Percentiles rank a stretch among this genome's conserved stretches.
These are phyloP conservation scores for Oncorhynchus tshawytscha DNA, from an alignment of 2,113 vertebrate species.

Conservation along the genomic window DNA sequence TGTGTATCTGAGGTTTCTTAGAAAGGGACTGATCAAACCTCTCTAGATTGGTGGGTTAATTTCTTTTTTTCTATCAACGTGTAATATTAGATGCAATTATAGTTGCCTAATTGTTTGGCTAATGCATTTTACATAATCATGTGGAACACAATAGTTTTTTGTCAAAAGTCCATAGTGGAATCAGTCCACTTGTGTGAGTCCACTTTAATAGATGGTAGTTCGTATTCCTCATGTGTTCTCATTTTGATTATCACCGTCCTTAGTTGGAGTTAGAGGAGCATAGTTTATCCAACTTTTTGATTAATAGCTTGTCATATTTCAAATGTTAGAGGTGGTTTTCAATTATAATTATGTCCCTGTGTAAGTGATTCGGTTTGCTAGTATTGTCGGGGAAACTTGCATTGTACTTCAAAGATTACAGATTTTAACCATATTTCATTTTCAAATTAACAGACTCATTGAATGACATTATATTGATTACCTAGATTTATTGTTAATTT, in stretches of 20 bases:
- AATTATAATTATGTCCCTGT: too few relatives aligned
- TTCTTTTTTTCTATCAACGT: constrained; percentile 47
- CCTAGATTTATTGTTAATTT: too few relatives aligned
- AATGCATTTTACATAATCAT: constrained; percentile 52
- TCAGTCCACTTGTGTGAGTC: constrained; percentile 45
- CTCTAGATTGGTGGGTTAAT: constrained; percentile 51
- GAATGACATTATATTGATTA: too few relatives aligned
- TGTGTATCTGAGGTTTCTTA: constrained; percentile 61
- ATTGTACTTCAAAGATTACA: too few relatives aligned
- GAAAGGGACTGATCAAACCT: constrained; percentile 45
- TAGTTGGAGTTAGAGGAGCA: too few relatives aligned
- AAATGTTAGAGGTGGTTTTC: too few relatives aligned
- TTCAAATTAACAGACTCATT: too few relatives aligned
- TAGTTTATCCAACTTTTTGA: too few relatives aligned
- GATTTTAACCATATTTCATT: too few relatives aligned
- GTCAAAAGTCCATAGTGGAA: constrained; percentile 37
- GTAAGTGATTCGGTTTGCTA: too few relatives aligned
- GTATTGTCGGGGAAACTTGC: too few relatives aligned
- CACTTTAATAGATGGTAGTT: background rate
- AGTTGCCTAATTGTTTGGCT: constrained; percentile 57
- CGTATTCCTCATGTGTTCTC: background rate
- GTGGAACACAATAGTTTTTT: constrained; percentile 31
- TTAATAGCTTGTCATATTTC: too few relatives aligned
- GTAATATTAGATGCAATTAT: constrained; percentile 39
- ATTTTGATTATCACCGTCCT: background rate